Evolutionary conservation across 2,113 vertebrate genomes (phyloP), one percentile per base, ranked within the genome.

Genomic region (Hirundichthys speculiger): DNA sequence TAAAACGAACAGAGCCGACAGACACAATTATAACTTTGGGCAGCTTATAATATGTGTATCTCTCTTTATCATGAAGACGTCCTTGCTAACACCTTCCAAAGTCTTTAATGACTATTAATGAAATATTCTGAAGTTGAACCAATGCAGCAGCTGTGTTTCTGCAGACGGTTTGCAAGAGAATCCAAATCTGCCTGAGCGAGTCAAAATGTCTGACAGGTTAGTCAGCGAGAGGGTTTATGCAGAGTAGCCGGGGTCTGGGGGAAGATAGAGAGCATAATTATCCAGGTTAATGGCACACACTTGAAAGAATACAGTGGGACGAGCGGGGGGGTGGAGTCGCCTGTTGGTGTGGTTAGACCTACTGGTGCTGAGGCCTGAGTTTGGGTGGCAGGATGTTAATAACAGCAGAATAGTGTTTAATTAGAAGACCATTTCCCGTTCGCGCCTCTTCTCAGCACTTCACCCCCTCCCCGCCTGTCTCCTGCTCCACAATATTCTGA

Each of bases 361-460:
- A 73, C 73, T 82, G 74, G 65, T 30, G 64, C 81, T 69, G 68
- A 72, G 76, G 47, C 74, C 74, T 65, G 68, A 67, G 82, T 42
- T 69, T 16, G 72, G 73, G 67, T 86, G 84, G 86, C 80, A 94
- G 91, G 94, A 96, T 96, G 96, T 96, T 98, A 98, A 98, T 96
- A 96, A 96, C 93, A 93, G 94, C 88, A 94, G 94, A 97, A 96
- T 95, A 94, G 95, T 95, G 97, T 97, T 99, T 98, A 99, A 99
- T 98, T 97, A 99, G 96, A 95, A 90, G 93, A 95, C 88, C 87
- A 92, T 91, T 93, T 93, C 93, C 93, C 93, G 89, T 95, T 96
- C 95, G 86, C 96, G 96, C 94, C 84, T 77, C 82, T 77, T 77
- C 82, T 60, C 82, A 78, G 82, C 78, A 82, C 69, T 93, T 94